Conservation (phyloP, 2,113 vertebrate genomes). For the Enhydra lutris region DNA sequence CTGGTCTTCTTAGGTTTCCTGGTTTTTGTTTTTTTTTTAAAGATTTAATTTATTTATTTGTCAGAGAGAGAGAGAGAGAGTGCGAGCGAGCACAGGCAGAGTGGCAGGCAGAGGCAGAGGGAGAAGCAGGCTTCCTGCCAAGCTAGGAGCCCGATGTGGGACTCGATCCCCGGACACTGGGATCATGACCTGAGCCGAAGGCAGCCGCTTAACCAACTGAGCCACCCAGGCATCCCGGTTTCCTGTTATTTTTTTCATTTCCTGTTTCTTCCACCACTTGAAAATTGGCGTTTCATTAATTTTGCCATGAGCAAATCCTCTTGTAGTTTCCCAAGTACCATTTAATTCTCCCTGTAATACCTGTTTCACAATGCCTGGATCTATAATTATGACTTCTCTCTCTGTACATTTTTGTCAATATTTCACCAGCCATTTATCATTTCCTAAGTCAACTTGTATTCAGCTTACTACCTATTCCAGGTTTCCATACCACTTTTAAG, state of each 20-base stretch:
- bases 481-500: slow-evolving; percentile 16
- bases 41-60: no score
- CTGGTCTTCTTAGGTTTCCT: not conserved
- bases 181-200: no score
- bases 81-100: no score
- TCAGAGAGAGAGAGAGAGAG: no score
- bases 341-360: not conserved
- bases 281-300: not conserved
- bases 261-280: not conserved
- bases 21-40: no score
- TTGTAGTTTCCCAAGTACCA: not conserved
- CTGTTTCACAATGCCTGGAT: not conserved
- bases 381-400: not conserved
- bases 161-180: no score
- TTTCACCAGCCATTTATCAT: not conserved
- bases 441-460: slow-evolving; percentile 22
- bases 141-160: no score
- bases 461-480: not conserved
- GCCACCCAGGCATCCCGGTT: not conserved
- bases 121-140: no score
- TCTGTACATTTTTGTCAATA: not conserved
- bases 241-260: not conserved
- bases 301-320: not conserved
- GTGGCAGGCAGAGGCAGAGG: no score
- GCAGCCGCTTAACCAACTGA: no score